Evolutionary conservation across 2,797 vertebrate species (phyloP), one percentile per base, ranked within the genome.

Genomic region (Oryzias sinensis): DNA sequence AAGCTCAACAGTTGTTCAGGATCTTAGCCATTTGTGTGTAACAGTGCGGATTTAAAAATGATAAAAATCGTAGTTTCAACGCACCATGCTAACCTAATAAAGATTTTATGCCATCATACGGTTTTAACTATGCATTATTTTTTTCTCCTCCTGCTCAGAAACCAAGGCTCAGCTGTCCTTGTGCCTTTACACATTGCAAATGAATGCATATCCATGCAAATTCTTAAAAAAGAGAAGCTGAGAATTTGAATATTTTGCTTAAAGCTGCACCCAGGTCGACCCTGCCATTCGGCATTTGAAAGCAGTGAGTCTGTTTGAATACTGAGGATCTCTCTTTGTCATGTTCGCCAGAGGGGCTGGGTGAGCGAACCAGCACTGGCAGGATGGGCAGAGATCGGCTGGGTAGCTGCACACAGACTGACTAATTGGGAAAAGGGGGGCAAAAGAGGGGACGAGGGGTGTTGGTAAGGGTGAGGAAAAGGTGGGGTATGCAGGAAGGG

Each of bases 371-470:
- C 78, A 85, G 87, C 88, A 87, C 86, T 78, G 82, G 87, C 85
- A 83, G 77, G 82, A 88, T 81, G 86, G 87, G 79, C 83, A 77
- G 83, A 86, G 81, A 88, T 87, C 84, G 79, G 85, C 87, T 82
- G 81, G 86, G 81, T 85, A 86, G 83, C 84, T 81, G 79, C 78
- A 86, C 84, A 85, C 82, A 83, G 78, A 88, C 84, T 76, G 61
- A 87, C 88, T 90, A 92, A 90, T 96, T 94, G 93, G 88, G 88
- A 91, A 89, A 85, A 78, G 83, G 82, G 85, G 86, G 86, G 82
- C 56, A 47, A 57, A 54, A 42, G 57, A 73, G 73, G 77, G 80
- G 81, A 59, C 47, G 49, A 69, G 74, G 82, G 83, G 78, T 75
- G 79, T 80, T 70, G 72, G 80, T 65, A 63, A 84, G 86, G 83